Percentiles rank a stretch among this genome's conserved stretches.
Conservation (phyloP, 2,797 vertebrate species). For the Xyrichtys novacula region DNA sequence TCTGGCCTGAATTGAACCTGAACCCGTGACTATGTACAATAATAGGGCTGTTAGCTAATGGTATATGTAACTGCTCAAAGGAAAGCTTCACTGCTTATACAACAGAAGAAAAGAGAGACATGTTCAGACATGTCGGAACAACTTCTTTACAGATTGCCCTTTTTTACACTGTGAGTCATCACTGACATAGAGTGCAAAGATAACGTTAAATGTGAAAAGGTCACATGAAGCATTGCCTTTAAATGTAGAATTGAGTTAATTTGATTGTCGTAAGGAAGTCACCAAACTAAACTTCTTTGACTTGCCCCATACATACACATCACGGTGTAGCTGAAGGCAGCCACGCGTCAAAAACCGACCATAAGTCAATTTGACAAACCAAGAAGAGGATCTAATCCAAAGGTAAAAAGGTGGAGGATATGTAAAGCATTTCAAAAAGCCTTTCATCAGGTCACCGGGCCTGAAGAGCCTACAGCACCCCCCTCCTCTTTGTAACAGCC, state of each 20-base stretch:
- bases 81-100: slow-evolving; percentile 27
- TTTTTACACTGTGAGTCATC: slow-evolving; percentile 41
- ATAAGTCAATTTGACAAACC: slow-evolving; percentile 16
- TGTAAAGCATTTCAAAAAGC: slow-evolving; percentile 18
- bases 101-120: slow-evolving; percentile 43
- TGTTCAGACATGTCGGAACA: slow-evolving; percentile 55
- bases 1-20: slow-evolving; percentile 20
- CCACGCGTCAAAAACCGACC: background rate
- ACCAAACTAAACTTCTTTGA: background rate
- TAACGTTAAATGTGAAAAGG: slow-evolving; percentile 10
- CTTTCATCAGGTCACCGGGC: slow-evolving; percentile 39
- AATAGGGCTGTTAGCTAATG: slow-evolving; percentile 29
- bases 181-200: slow-evolving; percentile 18
- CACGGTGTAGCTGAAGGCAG: slow-evolving; percentile 6
- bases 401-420: slow-evolving; percentile 19
- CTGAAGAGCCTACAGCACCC: slow-evolving; percentile 16
- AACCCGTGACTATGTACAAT: slow-evolving; percentile 17
- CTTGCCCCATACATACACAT: background rate
- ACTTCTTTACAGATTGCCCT: slow-evolving; percentile 42
- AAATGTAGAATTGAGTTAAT: background rate
- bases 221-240: slow-evolving; percentile 20
- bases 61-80: slow-evolving; percentile 9
- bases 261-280: background rate
- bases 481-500: slow-evolving; percentile 32
- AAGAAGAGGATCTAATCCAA: slow-evolving; percentile 3